Conservation (phyloP, 30 jellyfish, hydroid and myxozoan species). For the Aurelia sp. region DNA sequence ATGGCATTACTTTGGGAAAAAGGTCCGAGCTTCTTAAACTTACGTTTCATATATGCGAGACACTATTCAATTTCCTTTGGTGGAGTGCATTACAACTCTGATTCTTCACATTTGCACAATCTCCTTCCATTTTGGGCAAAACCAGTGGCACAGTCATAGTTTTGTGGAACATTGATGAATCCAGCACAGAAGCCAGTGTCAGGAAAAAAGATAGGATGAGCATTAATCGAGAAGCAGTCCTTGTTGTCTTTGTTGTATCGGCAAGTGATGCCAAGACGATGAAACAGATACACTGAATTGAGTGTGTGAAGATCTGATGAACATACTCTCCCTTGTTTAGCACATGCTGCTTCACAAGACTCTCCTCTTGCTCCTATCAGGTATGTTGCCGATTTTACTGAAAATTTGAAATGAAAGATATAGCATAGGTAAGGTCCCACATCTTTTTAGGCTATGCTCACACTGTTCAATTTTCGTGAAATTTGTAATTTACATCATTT, state of each 20-base stretch:
- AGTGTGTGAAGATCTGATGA: constrained; percentile 15
- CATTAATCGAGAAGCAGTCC: constrained; percentile 11
- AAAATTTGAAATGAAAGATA: too few species aligned
- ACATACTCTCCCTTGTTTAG: constrained; percentile 8
- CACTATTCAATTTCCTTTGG: too few species aligned
- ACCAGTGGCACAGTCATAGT: constrained; percentile 43
- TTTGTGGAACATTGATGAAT: constrained; percentile 26
- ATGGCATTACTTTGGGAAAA: too few species aligned
- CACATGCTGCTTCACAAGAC: constrained; percentile 34
- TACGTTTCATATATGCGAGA: too few species aligned
- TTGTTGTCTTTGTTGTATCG: neutral
- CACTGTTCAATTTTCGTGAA: too few species aligned
- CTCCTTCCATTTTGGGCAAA: constrained; percentile 1
- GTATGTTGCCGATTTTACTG: constrained; percentile 7
- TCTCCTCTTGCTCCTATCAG: constrained; percentile 23
- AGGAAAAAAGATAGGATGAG: constrained; percentile 18
- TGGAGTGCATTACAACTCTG: neutral
- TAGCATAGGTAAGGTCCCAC: too few species aligned
- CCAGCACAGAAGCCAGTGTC: constrained; percentile 18
- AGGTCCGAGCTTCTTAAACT: too few species aligned
- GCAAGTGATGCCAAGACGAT: constrained; percentile 38
- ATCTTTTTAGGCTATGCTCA: too few species aligned
- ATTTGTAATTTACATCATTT: too few species aligned
- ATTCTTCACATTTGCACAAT: constrained; percentile 36
- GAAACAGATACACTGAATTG: constrained; percentile 28